Conservation (phyloP, 2,888 invertebrate species). For the Clunio marinus region DNA sequence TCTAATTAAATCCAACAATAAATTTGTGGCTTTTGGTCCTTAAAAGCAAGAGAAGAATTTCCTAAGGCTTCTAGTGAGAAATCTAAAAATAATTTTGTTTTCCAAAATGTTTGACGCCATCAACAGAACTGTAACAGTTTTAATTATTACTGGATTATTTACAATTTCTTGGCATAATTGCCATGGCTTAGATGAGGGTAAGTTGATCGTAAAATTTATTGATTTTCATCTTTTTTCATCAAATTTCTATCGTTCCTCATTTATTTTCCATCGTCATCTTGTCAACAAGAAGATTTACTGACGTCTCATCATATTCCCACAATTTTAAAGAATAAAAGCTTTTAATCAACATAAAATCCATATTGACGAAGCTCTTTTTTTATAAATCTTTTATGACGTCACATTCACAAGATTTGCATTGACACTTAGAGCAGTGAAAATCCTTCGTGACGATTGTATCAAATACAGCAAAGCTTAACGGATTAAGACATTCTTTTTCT, state of each 20-base stretch:
- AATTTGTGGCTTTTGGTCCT: neutral
- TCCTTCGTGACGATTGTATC: constrained; percentile 34
- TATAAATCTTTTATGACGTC: neutral
- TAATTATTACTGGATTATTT: constrained; percentile 22
- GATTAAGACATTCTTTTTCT: constrained; percentile 10
- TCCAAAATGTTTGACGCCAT: constrained; percentile 22
- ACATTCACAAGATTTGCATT: neutral
- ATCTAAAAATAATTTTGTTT: neutral
- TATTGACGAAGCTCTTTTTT: too few relatives aligned
- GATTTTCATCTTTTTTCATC: too few relatives aligned
- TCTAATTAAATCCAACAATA: neutral
- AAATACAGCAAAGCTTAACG: constrained; percentile 22
- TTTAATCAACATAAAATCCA: too few relatives aligned
- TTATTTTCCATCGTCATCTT: too few relatives aligned
- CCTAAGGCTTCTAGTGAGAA: neutral
- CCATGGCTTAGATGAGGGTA: constrained; percentile 15
- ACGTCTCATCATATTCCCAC: too few relatives aligned
- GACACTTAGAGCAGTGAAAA: too few relatives aligned
- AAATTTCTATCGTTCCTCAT: too few relatives aligned
- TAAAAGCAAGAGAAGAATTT: neutral
- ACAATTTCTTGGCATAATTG: constrained; percentile 9
- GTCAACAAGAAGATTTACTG: too few relatives aligned
- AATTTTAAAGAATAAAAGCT: too few relatives aligned
- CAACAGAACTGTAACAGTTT: constrained; percentile 3
- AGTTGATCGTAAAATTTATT: too few relatives aligned